A percentile compares a stretch with the other conserved stretches of the same genome.
Evolutionary conservation across 1,140 invertebrate genomes (phyloP).

Genomic region (Conus ventricosus): DNA sequence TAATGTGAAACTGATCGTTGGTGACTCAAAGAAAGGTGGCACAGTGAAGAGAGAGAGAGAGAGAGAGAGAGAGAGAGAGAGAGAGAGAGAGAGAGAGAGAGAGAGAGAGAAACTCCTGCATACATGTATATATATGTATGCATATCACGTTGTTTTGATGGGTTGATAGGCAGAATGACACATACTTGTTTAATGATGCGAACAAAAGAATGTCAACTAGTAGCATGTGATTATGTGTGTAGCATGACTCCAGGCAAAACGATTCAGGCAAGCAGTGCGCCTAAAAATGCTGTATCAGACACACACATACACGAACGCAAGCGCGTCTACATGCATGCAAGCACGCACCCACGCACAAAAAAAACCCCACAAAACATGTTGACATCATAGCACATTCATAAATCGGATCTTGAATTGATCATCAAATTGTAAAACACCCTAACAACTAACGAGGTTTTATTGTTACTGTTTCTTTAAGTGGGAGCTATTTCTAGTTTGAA

Average conservation of each 20-base stretch:
- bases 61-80: background rate
- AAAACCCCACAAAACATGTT: no score
- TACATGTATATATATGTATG: background rate
- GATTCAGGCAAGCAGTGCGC: no score
- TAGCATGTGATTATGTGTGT: background rate
- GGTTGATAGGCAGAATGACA: background rate
- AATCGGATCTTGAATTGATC: no score
- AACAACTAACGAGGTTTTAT: no score
- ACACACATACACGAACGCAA: background rate
- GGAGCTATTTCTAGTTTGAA: no score
- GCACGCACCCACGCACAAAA: background rate
- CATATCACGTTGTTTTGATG: background rate
- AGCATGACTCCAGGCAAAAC: background rate
- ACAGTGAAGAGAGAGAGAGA: background rate
- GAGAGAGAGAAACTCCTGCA: background rate
- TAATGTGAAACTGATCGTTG: background rate
- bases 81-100: background rate
- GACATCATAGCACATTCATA: no score
- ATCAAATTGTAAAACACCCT: no score
- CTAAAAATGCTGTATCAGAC: background rate
- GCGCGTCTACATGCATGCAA: background rate
- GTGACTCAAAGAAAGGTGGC: background rate
- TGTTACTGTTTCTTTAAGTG: no score
- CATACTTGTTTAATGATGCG: background rate
- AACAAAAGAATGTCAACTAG: background rate